A percentile compares a stretch with the other conserved stretches of the same genome.
phyloP scores from a whole-genome alignment of 92 coral and sea anemone species.

The Bergia sp. region DNA sequence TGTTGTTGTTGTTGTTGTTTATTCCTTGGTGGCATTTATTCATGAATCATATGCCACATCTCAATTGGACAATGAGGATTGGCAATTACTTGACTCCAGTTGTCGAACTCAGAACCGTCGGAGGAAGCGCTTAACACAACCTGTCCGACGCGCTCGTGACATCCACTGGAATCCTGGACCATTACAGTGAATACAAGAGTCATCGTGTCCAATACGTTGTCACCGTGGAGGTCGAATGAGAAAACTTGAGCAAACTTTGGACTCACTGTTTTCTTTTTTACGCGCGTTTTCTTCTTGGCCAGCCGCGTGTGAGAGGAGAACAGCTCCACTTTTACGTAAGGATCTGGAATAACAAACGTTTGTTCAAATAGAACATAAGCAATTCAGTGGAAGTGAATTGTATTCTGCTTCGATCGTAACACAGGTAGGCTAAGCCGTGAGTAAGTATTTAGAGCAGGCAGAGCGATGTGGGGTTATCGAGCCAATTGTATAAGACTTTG shows the following conservation, averaged over 20 bases:
- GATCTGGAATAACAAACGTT: constrained; percentile 65
- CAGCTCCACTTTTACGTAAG: constrained; percentile 94
- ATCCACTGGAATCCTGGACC: constrained; percentile 95
- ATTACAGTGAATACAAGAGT: constrained; percentile 85
- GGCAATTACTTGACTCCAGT: constrained; percentile 97
- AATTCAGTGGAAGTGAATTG: background rate
- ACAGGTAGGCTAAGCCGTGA: no score
- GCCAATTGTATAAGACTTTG: no score
- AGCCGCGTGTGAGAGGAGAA: constrained; percentile 84
- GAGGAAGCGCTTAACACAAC: constrained; percentile 94
- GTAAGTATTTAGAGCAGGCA: no score
- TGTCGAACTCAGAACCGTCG: constrained; percentile 95
- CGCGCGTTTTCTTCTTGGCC: constrained; percentile 96
- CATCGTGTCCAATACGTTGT: constrained; percentile 84
- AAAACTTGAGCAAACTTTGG: constrained; percentile 96
- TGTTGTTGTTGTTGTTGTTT: background rate
- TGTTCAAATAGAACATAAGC: background rate
- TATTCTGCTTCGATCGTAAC: no score
- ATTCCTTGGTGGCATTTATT: constrained; percentile 43
- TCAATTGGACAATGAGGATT: constrained; percentile 99
- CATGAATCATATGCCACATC: constrained; percentile 99
- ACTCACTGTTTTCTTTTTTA: constrained; percentile 93
- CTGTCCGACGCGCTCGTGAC: constrained; percentile 97
- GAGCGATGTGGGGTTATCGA: no score
- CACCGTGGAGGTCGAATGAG: constrained; percentile 92